These are phyloP conservation scores for Felis chaus DNA, from an alignment of 2,113 vertebrate species.

Conservation along the genomic window DNA sequence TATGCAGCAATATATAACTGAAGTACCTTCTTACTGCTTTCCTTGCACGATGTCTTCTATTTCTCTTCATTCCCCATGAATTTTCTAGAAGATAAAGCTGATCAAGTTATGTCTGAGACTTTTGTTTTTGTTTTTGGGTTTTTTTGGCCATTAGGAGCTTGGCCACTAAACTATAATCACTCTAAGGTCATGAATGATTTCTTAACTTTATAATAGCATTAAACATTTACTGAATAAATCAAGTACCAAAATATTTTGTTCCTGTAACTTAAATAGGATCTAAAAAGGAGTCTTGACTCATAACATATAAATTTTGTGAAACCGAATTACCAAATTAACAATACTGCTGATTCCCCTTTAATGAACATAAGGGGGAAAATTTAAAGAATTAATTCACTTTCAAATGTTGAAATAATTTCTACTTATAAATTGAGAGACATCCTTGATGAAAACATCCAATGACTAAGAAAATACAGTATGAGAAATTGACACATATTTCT, in stretches of 20 bases:
- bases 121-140: background rate
- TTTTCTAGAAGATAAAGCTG: background rate
- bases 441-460: background rate
- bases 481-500: slow-evolving; percentile 10
- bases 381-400: background rate
- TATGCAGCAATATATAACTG: background rate
- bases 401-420: background rate
- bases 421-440: background rate
- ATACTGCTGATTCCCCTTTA: background rate
- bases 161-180: background rate
- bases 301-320: background rate
- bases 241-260: slow-evolving; percentile 26
- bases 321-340: slow-evolving; percentile 22
- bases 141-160: background rate
- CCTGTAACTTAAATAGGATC: background rate
- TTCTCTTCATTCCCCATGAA: background rate
- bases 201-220: background rate
- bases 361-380: background rate
- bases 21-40: background rate
- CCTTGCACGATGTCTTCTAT: background rate
- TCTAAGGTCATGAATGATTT: background rate
- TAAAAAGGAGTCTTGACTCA: background rate
- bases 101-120: background rate
- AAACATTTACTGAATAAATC: background rate
- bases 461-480: background rate